A percentile compares a stretch with the other conserved stretches of the same genome.
Evolutionary conservation across 2,797 vertebrate genomes (phyloP).

Genomic region (Heteromormyrus szaboi): DNA sequence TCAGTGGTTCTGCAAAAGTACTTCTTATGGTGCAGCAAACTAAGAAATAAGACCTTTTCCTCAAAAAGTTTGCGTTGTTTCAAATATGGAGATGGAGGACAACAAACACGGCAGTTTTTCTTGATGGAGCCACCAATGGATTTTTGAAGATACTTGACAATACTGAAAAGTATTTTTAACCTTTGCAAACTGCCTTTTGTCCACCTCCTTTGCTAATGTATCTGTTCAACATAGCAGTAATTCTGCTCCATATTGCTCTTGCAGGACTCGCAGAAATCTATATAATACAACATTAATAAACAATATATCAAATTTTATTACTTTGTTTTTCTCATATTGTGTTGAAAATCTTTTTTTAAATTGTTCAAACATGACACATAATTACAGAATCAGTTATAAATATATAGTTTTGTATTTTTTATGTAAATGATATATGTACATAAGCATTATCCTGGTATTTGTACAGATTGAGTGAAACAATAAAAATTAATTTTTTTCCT

Average conservation of each 20-base stretch:
- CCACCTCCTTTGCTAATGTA: not conserved
- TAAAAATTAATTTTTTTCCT: constrained; percentile 67
- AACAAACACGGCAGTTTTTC: constrained; percentile 36
- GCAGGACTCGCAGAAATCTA: constrained; percentile 49
- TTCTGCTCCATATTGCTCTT: constrained; percentile 57
- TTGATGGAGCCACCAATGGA: constrained; percentile 43
- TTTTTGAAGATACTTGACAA: constrained; percentile 60
- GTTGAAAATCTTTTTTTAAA: constrained; percentile 75
- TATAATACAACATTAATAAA: constrained; percentile 54
- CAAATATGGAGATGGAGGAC: constrained; percentile 2
- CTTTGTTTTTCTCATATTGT: constrained; percentile 49
- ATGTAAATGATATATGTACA: constrained; percentile 99
- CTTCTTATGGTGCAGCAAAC: constrained; percentile 52
- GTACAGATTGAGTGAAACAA: constrained; percentile 99
- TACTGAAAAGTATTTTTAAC: constrained; percentile 64
- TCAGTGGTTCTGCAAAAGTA: constrained; percentile 61
- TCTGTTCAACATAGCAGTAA: constrained; percentile 50
- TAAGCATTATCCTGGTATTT: constrained; percentile 99
- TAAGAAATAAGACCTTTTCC: constrained; percentile 34
- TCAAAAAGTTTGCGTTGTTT: constrained; percentile 12
- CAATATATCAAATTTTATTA: constrained; percentile 55
- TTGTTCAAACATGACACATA: constrained; percentile 92
- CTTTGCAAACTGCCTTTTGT: constrained; percentile 41
- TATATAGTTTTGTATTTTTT: constrained; percentile 99
- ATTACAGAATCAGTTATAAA: constrained; percentile 99